Conservation (phyloP, 2,113 vertebrate genomes). For the Stomatorhinus ivindoensis region DNA sequence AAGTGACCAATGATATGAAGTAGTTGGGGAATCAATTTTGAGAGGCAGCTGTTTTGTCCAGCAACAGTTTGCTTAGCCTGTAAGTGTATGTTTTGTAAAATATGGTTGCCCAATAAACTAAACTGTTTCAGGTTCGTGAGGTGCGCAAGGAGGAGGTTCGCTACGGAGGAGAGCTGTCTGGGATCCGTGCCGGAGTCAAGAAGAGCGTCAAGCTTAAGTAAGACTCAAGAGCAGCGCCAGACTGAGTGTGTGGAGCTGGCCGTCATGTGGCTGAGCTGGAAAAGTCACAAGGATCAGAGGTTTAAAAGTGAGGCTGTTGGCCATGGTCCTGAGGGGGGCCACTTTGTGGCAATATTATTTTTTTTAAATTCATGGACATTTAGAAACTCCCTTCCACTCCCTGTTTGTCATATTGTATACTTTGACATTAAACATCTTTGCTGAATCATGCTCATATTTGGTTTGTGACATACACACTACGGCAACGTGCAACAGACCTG, state of each 20-base stretch:
- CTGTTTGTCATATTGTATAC: background rate
- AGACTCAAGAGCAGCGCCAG: slow-evolving; percentile 1
- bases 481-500: background rate
- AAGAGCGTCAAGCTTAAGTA: slow-evolving; percentile 85
- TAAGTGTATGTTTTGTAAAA: background rate
- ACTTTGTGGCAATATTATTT: background rate
- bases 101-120: background rate
- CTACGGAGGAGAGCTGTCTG: slow-evolving; percentile 80
- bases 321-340: background rate
- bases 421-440: background rate
- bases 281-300: background rate
- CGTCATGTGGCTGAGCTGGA: background rate
- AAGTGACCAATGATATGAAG: background rate
- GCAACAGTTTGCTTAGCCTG: background rate
- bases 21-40: background rate
- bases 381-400: background rate
- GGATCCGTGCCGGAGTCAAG: slow-evolving; percentile 91
- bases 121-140: slow-evolving; percentile 66
- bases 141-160: slow-evolving; percentile 70
- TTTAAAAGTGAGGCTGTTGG: background rate
- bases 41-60: background rate
- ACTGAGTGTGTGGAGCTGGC: background rate
- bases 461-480: background rate
- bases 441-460: background rate
- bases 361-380: background rate